Evolutionary conservation across 2,888 invertebrate species (phyloP).

Genomic region (Notocelia uddmanniana): DNA sequence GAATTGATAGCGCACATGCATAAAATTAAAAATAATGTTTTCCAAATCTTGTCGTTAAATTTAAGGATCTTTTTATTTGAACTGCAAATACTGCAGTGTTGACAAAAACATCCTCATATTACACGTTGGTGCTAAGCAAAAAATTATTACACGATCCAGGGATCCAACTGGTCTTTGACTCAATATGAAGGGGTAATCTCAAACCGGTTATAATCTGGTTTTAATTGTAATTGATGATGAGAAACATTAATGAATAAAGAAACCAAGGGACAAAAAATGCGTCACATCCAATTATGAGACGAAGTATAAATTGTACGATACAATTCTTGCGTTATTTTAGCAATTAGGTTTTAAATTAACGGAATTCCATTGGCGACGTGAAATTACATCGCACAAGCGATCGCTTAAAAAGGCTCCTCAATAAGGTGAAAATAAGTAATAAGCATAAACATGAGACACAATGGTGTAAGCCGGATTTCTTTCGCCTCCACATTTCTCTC

Average conservation of each 20-base stretch:
- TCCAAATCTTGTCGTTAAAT: neutral
- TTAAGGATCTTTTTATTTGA: constrained; percentile 8
- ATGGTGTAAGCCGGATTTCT: constrained; percentile 80
- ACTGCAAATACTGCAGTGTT: neutral
- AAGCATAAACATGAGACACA: constrained; percentile 81
- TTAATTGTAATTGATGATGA: constrained; percentile 65
- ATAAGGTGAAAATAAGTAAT: constrained; percentile 82
- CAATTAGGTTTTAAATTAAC: constrained; percentile 54
- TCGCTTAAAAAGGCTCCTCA: constrained; percentile 69
- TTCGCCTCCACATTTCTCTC: constrained; percentile 79
- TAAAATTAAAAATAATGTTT: neutral
- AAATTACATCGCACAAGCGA: constrained; percentile 66
- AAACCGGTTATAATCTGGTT: constrained; percentile 70
- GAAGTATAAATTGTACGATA: constrained; percentile 27
- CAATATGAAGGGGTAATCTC: constrained; percentile 58
- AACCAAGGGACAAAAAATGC: constrained; percentile 43
- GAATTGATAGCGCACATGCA: constrained; percentile 24
- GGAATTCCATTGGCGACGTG: constrained; percentile 57
- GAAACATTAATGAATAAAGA: constrained; percentile 49
- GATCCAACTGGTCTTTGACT: constrained; percentile 53
- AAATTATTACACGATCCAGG: constrained; percentile 31
- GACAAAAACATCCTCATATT: constrained; percentile 10
- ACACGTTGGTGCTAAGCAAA: constrained; percentile 35
- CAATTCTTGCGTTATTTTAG: constrained; percentile 19
- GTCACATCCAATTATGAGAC: constrained; percentile 40